These are phyloP conservation scores for Luehdorfia chinensis DNA, from an alignment of 1,140 invertebrate species.

Conservation along the genomic window DNA sequence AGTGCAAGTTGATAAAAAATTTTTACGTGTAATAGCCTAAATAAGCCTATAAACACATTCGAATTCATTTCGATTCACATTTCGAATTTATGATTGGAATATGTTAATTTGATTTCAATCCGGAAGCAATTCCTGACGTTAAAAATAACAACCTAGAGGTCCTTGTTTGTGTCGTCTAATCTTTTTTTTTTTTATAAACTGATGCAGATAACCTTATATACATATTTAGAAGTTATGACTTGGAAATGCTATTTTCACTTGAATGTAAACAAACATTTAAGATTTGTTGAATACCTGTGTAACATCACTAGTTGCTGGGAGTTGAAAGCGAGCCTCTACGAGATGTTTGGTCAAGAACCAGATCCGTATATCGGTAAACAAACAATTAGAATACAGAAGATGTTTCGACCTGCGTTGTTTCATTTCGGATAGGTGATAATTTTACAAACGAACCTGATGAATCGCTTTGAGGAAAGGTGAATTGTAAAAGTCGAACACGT, in stretches of 20 bases:
- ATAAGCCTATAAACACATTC: too few species aligned
- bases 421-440: constrained; percentile 27
- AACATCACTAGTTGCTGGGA: constrained; percentile 17
- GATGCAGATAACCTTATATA: too few species aligned
- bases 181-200: too few species aligned
- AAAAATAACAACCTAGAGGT: too few species aligned
- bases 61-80: too few species aligned
- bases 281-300: constrained; percentile 17
- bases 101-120: too few species aligned
- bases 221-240: too few species aligned
- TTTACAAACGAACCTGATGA: constrained; percentile 12
- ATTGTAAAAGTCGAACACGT: background rate
- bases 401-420: constrained; percentile 25
- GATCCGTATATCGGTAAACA: constrained; percentile 30
- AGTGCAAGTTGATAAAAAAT: background rate
- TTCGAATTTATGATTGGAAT: too few species aligned
- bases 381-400: constrained; percentile 27
- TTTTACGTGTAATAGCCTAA: too few species aligned
- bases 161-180: too few species aligned
- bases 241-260: constrained; percentile 12
- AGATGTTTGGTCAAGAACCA: constrained; percentile 28
- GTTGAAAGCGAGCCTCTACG: constrained; percentile 13
- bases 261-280: constrained; percentile 11
- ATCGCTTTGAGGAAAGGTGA: background rate
- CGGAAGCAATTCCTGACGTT: too few species aligned